Percentiles rank a stretch among this genome's conserved stretches.
These are phyloP conservation scores for Mus spicilegus DNA, from an alignment of 2,113 vertebrate species.

Conservation along the genomic window DNA sequence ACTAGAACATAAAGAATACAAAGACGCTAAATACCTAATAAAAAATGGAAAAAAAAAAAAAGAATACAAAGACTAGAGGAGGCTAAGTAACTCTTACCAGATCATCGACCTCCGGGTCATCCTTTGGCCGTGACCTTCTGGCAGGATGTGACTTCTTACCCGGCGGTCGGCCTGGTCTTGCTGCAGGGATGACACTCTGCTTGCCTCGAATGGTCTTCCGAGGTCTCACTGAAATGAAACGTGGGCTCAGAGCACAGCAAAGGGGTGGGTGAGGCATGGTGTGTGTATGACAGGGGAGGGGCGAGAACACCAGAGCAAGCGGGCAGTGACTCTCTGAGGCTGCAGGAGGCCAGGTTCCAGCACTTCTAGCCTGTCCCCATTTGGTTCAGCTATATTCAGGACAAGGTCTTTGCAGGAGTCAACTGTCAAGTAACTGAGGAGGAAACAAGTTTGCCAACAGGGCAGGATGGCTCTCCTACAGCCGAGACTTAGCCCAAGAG, in stretches of 20 bases:
- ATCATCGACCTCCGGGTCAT: slow-evolving; percentile 94
- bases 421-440: not conserved
- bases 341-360: not conserved
- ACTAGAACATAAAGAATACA: not conserved
- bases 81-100: slow-evolving; percentile 90
- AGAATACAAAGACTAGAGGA: not conserved
- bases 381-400: not conserved
- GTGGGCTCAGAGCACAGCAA: not conserved
- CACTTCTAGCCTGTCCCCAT: not conserved
- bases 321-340: not conserved
- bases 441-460: not conserved
- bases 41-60: not conserved
- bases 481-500: not conserved
- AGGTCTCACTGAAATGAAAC: slow-evolving; percentile 91
- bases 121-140: slow-evolving; percentile 87
- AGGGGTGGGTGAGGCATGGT: not conserved
- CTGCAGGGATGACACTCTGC: slow-evolving; percentile 77
- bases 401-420: not conserved
- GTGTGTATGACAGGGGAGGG: not conserved
- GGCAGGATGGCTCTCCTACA: not conserved
- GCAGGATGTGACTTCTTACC: slow-evolving; percentile 90
- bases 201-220: slow-evolving; percentile 90
- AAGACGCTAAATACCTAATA: not conserved
- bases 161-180: slow-evolving; percentile 86
- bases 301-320: not conserved